Evolutionary conservation across 2,797 vertebrate genomes (phyloP).

Genomic region (Pangasius mekongensis): DNA sequence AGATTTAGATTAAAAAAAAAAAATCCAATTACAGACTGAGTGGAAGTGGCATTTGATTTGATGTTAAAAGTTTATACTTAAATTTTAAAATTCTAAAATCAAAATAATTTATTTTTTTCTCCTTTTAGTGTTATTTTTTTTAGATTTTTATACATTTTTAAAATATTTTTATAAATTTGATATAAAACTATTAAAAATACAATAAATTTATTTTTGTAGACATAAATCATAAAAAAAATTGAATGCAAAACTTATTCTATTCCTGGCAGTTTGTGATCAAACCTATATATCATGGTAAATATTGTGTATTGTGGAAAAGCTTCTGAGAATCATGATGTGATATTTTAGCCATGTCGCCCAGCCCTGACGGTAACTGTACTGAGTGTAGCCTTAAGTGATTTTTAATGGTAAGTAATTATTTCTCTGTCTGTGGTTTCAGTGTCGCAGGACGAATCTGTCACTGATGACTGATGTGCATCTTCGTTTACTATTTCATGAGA

Average conservation of each 20-base stretch:
- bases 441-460: not conserved
- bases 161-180: not conserved
- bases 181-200: not conserved
- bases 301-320: not conserved
- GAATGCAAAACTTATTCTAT: not conserved
- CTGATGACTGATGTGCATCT: conserved; percentile 8
- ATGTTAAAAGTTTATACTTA: not conserved
- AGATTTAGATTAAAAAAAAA: not conserved
- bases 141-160: no score
- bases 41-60: not conserved
- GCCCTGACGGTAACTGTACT: not conserved
- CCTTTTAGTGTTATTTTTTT: not conserved
- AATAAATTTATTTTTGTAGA: not conserved
- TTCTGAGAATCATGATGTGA: not conserved
- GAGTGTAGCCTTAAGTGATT: not conserved
- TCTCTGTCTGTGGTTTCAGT: not conserved
- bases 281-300: not conserved
- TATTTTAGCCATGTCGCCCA: no score
- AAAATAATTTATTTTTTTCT: not conserved
- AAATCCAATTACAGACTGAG: not conserved
- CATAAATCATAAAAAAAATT: not conserved
- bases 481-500: conserved; percentile 50
- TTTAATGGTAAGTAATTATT: not conserved
- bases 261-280: not conserved
- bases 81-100: not conserved